Conservation (phyloP, 2,888 invertebrate species). For the Halocaridina rubra region DNA sequence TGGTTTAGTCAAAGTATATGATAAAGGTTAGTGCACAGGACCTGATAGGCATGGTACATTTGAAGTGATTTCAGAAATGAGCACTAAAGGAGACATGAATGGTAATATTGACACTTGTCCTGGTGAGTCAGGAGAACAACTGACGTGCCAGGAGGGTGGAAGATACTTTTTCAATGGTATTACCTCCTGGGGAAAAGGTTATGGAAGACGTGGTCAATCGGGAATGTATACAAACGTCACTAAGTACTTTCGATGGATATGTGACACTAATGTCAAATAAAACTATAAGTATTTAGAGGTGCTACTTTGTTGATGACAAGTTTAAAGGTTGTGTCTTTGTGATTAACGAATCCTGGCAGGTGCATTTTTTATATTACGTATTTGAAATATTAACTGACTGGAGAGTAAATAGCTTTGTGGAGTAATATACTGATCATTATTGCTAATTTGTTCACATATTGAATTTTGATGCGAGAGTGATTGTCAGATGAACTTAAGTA, state of each 20-base stretch:
- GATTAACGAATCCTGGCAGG: no score
- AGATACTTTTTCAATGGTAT: slow-evolving; percentile 70
- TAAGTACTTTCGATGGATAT: slow-evolving; percentile 77
- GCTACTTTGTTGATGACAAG: no score
- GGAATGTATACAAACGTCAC: slow-evolving; percentile 79
- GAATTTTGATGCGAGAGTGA: no score
- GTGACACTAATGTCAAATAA: slow-evolving; percentile 44
- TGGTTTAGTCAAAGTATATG: slow-evolving; percentile 78
- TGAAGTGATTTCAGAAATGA: slow-evolving; percentile 76
- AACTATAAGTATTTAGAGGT: no score
- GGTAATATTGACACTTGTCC: slow-evolving; percentile 84
- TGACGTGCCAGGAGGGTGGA: slow-evolving; percentile 75
- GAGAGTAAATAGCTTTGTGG: no score
- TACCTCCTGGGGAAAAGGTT: slow-evolving; percentile 83
- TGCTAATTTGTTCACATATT: no score
- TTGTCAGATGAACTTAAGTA: no score
- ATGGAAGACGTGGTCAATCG: slow-evolving; percentile 79
- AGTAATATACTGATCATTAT: no score
- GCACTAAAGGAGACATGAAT: slow-evolving; percentile 82
- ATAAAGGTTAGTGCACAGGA: slow-evolving; percentile 75
- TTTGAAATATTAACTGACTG: no score
- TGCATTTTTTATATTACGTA: no score
- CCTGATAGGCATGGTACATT: slow-evolving; percentile 76
- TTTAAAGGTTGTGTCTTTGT: no score
- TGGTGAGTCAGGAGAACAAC: slow-evolving; percentile 86